Evolutionary conservation across 1,140 invertebrate genomes (phyloP).

Genomic region (Aphelenchoides besseyi): DNA sequence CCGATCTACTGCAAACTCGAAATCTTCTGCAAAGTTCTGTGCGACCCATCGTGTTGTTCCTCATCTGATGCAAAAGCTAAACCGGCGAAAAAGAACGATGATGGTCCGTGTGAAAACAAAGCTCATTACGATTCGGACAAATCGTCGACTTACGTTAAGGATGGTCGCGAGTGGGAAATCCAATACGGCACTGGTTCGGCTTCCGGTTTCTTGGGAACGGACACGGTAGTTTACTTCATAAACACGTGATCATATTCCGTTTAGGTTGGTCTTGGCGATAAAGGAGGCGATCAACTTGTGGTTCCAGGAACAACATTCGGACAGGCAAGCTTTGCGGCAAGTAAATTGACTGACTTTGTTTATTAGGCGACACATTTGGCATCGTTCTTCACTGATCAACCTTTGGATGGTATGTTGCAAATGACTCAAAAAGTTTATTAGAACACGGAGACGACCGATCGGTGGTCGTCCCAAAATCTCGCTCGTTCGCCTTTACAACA

Average conservation of each 20-base stretch:
- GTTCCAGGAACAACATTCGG: not conserved
- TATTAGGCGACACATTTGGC: not conserved
- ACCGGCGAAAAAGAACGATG: not conserved
- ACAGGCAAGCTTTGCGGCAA: not conserved
- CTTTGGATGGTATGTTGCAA: not conserved
- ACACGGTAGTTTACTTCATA: too few relatives aligned
- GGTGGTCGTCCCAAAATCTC: too few relatives aligned
- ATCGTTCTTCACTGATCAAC: slow-evolving; percentile 5
- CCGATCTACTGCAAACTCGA: not conserved
- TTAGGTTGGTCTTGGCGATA: not conserved
- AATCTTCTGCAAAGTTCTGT: not conserved
- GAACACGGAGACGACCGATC: too few relatives aligned
- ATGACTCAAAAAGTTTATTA: not conserved
- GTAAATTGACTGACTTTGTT: not conserved
- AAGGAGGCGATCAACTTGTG: not conserved
- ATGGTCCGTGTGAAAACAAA: slow-evolving; percentile 2
- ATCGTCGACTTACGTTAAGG: slow-evolving; percentile 1
- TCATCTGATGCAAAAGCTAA: too few relatives aligned
- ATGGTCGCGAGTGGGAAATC: not conserved
- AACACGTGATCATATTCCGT: too few relatives aligned
- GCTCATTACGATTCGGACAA: not conserved
- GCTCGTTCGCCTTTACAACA: too few relatives aligned
- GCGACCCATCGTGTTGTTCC: slow-evolving; percentile 5
- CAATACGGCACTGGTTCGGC: slow-evolving; percentile 4
- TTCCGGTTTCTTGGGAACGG: not conserved